Percentiles rank a stretch among this genome's conserved stretches.
Evolutionary conservation across 2,113 vertebrate species (phyloP).

Genomic region (Microcebus tavaratra): DNA sequence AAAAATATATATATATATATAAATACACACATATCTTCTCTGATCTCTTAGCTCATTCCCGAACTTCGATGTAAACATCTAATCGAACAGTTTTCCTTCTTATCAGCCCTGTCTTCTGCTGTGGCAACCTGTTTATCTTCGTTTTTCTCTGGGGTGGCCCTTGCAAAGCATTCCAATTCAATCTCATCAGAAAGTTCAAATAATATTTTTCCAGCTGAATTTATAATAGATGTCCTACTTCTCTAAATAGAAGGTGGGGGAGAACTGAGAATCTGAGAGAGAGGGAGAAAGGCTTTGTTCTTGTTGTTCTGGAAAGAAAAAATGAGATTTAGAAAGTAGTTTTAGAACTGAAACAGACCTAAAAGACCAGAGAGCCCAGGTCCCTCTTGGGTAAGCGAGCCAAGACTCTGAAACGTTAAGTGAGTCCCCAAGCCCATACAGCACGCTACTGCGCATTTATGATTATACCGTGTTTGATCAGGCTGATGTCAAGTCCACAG

Average conservation of each 20-base stretch:
- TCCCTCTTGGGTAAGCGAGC: neutral
- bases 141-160: conserved; percentile 51
- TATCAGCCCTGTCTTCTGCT: conserved; percentile 51
- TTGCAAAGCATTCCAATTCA: conserved; percentile 54
- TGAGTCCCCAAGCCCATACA: neutral
- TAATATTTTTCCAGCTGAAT: conserved; percentile 74
- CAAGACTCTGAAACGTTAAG: neutral
- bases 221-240: conserved; percentile 70
- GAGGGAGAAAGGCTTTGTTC: neutral
- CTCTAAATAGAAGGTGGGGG: conserved; percentile 27
- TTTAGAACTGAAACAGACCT: conserved; percentile 14
- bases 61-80: conserved; percentile 60
- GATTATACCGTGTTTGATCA: neutral
- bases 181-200: conserved; percentile 70
- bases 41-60: conserved; percentile 34
- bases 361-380: neutral
- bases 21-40: neutral
- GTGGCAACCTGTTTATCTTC: conserved; percentile 53
- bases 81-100: conserved; percentile 67
- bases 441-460: neutral
- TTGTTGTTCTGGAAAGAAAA: neutral
- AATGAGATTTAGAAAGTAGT: neutral
- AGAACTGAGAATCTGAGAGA: neutral
- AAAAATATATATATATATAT: too few relatives aligned
- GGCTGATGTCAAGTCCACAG: neutral